Evolutionary conservation across 2,797 vertebrate species (phyloP).

Genomic region (Mus spretus): DNA sequence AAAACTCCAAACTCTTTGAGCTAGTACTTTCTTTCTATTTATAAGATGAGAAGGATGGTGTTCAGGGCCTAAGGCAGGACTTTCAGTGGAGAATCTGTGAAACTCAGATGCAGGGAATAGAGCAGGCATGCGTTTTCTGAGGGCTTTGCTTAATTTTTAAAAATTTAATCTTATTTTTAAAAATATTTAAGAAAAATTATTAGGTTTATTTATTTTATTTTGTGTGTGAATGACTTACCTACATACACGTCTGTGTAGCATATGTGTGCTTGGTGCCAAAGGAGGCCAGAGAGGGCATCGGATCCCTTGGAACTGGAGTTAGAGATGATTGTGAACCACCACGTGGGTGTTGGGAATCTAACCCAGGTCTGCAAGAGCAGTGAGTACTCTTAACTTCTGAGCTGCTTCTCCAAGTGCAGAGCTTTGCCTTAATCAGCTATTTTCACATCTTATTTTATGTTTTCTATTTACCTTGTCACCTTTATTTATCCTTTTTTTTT

Average conservation of each 20-base stretch:
- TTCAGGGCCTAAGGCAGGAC: background rate
- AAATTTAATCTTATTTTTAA: background rate
- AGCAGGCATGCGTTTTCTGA: background rate
- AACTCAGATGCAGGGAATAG: background rate
- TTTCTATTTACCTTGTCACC: background rate
- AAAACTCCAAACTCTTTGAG: conserved; percentile 21
- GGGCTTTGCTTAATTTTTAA: conserved; percentile 1
- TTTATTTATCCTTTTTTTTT: background rate
- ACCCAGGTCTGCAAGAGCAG: background rate
- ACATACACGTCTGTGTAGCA: background rate
- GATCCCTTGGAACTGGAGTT: background rate
- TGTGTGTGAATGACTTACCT: background rate
- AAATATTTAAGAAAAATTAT: background rate
- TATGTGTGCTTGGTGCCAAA: background rate
- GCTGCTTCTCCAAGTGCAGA: background rate
- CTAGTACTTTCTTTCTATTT: background rate
- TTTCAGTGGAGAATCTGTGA: background rate
- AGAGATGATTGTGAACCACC: background rate
- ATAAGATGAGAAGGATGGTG: background rate
- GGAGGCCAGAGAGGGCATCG: background rate
- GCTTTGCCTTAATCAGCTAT: background rate
- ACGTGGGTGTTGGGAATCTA: background rate
- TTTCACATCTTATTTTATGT: background rate
- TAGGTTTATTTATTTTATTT: background rate
- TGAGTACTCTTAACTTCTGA: background rate